Percentiles rank a stretch among this genome's conserved stretches.
phyloP scores from a whole-genome alignment of 1,140 invertebrate species.

The Agraylea sexmaculata region DNA sequence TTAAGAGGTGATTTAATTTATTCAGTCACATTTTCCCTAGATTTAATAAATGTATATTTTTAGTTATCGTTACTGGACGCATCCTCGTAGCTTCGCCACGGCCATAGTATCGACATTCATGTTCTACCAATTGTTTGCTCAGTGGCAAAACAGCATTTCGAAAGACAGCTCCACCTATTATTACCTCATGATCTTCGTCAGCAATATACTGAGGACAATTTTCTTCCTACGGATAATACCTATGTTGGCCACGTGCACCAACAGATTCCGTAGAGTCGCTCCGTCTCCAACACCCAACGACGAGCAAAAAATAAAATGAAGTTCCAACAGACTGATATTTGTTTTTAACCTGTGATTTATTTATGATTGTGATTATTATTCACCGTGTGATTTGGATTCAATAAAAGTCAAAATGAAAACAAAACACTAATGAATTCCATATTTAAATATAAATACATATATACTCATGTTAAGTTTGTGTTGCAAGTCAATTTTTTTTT shows the following conservation, averaged over 20 bases:
- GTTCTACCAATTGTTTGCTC: conserved; percentile 15
- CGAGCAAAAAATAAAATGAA: too few relatives aligned
- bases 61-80: conserved; percentile 15
- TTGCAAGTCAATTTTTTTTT: too few relatives aligned
- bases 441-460: too few relatives aligned
- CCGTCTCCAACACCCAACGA: too few relatives aligned
- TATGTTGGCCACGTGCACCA: conserved; percentile 5
- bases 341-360: too few relatives aligned
- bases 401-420: too few relatives aligned
- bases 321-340: too few relatives aligned
- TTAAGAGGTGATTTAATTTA: conserved; percentile 13
- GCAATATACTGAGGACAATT: conserved; percentile 8
- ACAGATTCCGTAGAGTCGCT: too few relatives aligned
- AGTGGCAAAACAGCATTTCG: conserved; percentile 13
- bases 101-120: conserved; percentile 1
- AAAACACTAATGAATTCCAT: too few relatives aligned
- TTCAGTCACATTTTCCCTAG: not conserved
- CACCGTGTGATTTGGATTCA: too few relatives aligned
- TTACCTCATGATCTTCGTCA: conserved; percentile 16
- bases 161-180: conserved; percentile 15
- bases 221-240: conserved; percentile 17
- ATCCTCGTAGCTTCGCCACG: conserved; percentile 4
- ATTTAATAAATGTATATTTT: conserved; percentile 2
- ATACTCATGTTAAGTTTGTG: too few relatives aligned
- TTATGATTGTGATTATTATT: too few relatives aligned